Conservation (phyloP, 2,797 vertebrate genomes). For the Sphenopsis melanotis region DNA sequence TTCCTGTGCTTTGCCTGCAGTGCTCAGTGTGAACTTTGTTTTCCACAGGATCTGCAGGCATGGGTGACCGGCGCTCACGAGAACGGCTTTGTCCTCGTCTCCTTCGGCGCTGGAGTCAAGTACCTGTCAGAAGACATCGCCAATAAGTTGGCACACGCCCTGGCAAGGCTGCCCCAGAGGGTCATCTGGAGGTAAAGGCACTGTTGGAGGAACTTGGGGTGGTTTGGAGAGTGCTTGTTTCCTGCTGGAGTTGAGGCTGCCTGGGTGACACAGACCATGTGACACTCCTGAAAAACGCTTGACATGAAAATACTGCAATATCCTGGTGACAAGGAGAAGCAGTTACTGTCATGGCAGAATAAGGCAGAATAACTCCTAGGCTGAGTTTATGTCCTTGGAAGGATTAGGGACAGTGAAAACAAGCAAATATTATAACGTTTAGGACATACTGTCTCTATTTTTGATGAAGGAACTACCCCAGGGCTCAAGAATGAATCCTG, state of each 20-base stretch:
- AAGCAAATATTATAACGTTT: background rate
- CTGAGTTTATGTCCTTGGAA: background rate
- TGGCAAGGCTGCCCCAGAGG: constrained; percentile 88
- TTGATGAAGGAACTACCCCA: background rate
- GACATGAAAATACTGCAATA: background rate
- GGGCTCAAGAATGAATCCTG: background rate
- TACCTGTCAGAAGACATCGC: constrained; percentile 95
- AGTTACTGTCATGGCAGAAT: background rate
- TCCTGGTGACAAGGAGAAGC: background rate
- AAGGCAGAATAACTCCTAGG: rapidly evolving
- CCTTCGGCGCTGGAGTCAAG: constrained; percentile 96
- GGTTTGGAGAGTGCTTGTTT: background rate
- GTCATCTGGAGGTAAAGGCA: constrained; percentile 93
- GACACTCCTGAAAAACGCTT: background rate
- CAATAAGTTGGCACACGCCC: constrained; percentile 88
- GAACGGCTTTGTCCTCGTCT: constrained; percentile 95
- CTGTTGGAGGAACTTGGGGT: background rate
- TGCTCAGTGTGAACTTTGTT: background rate
- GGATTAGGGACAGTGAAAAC: background rate
- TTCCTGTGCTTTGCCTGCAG: background rate
- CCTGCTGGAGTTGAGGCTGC: background rate
- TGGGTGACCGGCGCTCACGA: constrained; percentile 89
- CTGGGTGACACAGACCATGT: background rate
- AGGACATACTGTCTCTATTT: background rate
- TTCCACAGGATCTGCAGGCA: constrained; percentile 83